A percentile compares a stretch with the other conserved stretches of the same genome.
These are phyloP conservation scores for Laterallus jamaicensis DNA, from an alignment of 2,113 vertebrate species.

Conservation along the genomic window DNA sequence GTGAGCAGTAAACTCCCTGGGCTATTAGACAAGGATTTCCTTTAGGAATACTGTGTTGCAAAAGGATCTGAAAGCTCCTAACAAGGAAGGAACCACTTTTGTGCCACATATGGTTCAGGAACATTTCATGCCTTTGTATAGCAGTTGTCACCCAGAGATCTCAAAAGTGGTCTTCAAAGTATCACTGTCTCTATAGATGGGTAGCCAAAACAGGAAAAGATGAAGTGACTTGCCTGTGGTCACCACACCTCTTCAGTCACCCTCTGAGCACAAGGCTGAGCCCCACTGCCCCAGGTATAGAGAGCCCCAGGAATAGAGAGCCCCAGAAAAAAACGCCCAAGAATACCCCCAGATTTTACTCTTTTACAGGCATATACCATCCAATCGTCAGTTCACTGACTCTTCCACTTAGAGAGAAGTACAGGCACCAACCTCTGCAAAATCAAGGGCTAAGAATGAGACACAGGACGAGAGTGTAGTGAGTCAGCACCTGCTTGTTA, in stretches of 20 bases:
- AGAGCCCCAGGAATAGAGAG: neutral
- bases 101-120: accelerated
- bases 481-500: accelerated
- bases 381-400: neutral
- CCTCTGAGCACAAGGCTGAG: accelerated
- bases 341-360: neutral
- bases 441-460: neutral
- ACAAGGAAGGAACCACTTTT: neutral
- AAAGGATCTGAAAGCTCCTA: neutral
- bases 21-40: neutral
- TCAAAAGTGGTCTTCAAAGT: neutral
- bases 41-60: neutral
- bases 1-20: neutral
- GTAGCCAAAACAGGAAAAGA: neutral
- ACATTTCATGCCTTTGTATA: neutral
- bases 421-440: neutral
- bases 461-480: neutral
- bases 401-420: accelerated
- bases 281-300: neutral
- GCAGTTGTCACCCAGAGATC: neutral
- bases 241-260: neutral
- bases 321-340: neutral
- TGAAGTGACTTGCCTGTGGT: neutral
- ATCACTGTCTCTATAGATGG: neutral
- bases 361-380: accelerated